A percentile compares a stretch with the other conserved stretches of the same genome.
These are phyloP conservation scores for Stenotaenia linearis DNA, from an alignment of 2,888 invertebrate species.

Conservation along the genomic window DNA sequence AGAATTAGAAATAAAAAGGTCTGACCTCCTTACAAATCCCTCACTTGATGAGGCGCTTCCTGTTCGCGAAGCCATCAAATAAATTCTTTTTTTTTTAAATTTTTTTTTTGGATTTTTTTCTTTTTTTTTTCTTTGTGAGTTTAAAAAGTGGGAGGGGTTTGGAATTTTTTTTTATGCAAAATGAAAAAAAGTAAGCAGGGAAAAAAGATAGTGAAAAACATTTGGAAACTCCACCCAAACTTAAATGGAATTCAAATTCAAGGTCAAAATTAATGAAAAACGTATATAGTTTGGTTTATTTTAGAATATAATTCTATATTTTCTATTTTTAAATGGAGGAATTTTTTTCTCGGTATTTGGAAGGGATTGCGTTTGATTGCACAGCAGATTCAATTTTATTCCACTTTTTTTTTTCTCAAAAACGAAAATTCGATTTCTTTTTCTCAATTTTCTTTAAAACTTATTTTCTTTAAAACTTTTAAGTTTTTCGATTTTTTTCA, in stretches of 20 bases:
- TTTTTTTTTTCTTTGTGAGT: neutral
- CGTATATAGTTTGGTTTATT: too few relatives aligned
- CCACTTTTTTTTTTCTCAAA: too few relatives aligned
- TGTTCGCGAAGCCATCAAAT: neutral
- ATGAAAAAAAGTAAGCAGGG: neutral
- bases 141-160: neutral
- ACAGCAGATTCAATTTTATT: too few relatives aligned
- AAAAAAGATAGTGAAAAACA: neutral
- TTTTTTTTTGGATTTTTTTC: too few relatives aligned
- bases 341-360: too few relatives aligned
- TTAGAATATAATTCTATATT: too few relatives aligned
- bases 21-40: conserved; percentile 1
- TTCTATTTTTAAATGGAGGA: too few relatives aligned
- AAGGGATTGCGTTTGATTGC: too few relatives aligned
- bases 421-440: too few relatives aligned
- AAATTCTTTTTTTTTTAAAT: neutral
- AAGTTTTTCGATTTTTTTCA: too few relatives aligned
- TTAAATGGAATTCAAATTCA: neutral
- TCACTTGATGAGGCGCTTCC: conserved; percentile 8
- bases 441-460: too few relatives aligned
- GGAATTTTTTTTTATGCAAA: neutral
- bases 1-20: neutral
- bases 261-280: neutral
- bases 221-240: neutral
- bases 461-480: too few relatives aligned